phyloP scores from a whole-genome alignment of 2,113 vertebrate genomes.

The Guaruba guarouba region DNA sequence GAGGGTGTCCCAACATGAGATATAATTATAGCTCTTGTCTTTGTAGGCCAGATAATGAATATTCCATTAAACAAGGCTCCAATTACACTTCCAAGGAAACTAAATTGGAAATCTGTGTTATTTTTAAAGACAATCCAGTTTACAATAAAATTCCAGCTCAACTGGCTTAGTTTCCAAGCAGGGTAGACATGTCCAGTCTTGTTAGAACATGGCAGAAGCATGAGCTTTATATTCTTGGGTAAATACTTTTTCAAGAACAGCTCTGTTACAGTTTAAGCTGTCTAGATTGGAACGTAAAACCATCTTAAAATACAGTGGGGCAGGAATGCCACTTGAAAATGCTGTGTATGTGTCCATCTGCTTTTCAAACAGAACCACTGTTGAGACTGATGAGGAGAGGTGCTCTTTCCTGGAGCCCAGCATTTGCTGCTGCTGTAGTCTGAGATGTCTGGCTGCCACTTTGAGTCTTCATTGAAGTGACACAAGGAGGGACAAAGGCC shows the following conservation, averaged over 20 bases:
- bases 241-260: not conserved
- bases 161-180: not conserved
- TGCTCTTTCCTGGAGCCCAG: not conserved
- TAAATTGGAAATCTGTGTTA: not conserved
- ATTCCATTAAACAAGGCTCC: not conserved
- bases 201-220: not conserved
- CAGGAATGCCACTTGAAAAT: not conserved
- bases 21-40: not conserved
- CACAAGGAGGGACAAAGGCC: not conserved
- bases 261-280: not conserved
- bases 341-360: not conserved
- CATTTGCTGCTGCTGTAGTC: not conserved
- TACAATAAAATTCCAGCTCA: not conserved
- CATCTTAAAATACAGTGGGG: not conserved
- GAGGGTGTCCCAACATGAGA: not conserved
- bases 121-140: slow-evolving; percentile 11
- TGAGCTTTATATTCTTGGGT: not conserved
- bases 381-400: not conserved
- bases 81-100: not conserved
- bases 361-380: not conserved
- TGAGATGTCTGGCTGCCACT: not conserved
- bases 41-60: not conserved
- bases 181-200: not conserved
- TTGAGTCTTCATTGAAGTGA: not conserved
- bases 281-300: not conserved